These are phyloP conservation scores for Listronotus oregonensis DNA, from an alignment of 1,140 invertebrate genomes.

Conservation along the genomic window DNA sequence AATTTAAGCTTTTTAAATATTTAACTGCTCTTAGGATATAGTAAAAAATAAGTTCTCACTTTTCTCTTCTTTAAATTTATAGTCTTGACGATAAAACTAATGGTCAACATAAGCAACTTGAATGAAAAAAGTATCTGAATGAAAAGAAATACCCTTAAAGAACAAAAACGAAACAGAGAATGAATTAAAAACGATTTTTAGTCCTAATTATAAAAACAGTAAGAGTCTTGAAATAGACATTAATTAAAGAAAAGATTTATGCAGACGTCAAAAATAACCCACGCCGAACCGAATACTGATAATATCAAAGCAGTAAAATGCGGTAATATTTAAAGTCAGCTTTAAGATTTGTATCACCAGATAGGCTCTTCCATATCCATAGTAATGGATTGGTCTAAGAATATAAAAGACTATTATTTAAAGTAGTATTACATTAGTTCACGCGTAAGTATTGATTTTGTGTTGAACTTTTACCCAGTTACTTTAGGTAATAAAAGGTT, in stretches of 20 bases:
- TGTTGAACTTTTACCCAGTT: background rate
- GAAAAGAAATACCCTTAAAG: constrained; percentile 5
- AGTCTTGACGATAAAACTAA: no score
- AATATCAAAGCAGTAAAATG: constrained; percentile 49
- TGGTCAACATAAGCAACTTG: background rate
- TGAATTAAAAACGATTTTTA: constrained; percentile 11
- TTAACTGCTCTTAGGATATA: no score
- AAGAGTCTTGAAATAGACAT: constrained; percentile 43
- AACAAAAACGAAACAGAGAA: constrained; percentile 12
- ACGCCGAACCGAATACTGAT: constrained; percentile 45
- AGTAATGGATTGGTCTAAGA: constrained; percentile 43
- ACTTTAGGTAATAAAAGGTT: background rate
- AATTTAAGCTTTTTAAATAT: no score
- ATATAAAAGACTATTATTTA: constrained; percentile 43
- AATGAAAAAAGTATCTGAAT: constrained; percentile 19
- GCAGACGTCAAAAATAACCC: constrained; percentile 47
- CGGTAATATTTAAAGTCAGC: constrained; percentile 47
- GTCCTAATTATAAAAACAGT: constrained; percentile 42
- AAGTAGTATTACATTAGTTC: constrained; percentile 31
- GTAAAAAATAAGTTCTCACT: no score
- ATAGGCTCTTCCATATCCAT: constrained; percentile 44
- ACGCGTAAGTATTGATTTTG: constrained; percentile 28
- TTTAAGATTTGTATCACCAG: constrained; percentile 44
- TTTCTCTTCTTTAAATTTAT: no score
- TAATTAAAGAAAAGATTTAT: constrained; percentile 52